A percentile compares a stretch with the other conserved stretches of the same genome.
phyloP scores from a whole-genome alignment of 2,113 vertebrate genomes.

The Gallinago jamesoni region DNA sequence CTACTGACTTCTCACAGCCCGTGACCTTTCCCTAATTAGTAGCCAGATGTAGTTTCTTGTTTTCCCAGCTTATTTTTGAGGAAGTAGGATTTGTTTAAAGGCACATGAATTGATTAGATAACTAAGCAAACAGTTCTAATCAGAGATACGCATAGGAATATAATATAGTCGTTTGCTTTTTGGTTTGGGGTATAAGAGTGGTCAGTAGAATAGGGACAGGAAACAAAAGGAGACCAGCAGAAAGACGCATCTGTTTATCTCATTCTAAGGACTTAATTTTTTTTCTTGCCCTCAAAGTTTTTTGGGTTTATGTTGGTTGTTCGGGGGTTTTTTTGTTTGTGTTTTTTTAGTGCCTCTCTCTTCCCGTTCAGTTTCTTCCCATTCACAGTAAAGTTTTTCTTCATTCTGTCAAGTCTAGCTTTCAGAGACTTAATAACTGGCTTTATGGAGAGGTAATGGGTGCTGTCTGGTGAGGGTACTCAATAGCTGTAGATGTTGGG shows the following conservation, averaged over 20 bases:
- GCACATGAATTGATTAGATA: not conserved
- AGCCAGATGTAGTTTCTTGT: not conserved
- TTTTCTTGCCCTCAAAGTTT: not conserved
- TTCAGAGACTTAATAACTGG: not conserved
- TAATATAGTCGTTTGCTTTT: not conserved
- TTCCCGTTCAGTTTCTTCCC: not conserved
- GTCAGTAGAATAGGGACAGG: not conserved
- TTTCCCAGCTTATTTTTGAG: not conserved
- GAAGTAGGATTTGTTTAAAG: not conserved
- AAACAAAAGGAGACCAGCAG: not conserved
- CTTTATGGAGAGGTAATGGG: not conserved
- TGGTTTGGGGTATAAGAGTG: not conserved
- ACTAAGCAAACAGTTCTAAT: not conserved
- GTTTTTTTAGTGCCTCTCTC: not conserved
- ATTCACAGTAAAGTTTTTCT: not conserved
- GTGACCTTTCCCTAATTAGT: not conserved
- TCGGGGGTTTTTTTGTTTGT: not conserved
- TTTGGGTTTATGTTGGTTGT: not conserved
- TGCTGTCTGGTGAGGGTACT: not conserved
- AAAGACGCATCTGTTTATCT: not conserved
- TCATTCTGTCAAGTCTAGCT: not conserved
- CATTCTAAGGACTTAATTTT: not conserved
- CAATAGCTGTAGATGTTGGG: not conserved
- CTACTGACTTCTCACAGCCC: not conserved
- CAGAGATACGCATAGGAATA: not conserved